A percentile compares a stretch with the other conserved stretches of the same genome.
phyloP scores from a whole-genome alignment of 92 coral and sea anemone species.

The Nematostella vectensis region DNA sequence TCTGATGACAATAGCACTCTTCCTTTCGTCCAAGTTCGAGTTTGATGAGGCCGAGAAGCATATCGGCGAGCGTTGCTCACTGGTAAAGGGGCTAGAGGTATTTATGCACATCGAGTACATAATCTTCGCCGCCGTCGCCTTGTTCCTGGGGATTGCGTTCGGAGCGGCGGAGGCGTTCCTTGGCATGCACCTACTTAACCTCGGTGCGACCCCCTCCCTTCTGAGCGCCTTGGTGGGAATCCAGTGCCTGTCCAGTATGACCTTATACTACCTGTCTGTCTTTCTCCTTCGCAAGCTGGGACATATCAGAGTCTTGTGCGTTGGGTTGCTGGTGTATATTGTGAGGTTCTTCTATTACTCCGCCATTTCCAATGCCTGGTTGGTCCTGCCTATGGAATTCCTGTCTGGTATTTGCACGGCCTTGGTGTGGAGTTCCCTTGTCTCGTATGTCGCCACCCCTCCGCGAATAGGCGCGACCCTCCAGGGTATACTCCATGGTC shows the following conservation, averaged over 20 bases:
- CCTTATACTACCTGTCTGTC: conserved; percentile 63
- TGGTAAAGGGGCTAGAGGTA: conserved; percentile 52
- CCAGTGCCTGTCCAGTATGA: conserved; percentile 70
- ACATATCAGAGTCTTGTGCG: conserved; percentile 51
- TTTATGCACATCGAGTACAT: conserved; percentile 65
- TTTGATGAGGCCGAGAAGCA: conserved; percentile 51
- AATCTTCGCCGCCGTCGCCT: conserved; percentile 52
- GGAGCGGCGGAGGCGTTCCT: conserved; percentile 73
- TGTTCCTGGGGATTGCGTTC: conserved; percentile 64
- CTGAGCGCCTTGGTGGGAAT: conserved; percentile 73
- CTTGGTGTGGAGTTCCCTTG: conserved; percentile 82
- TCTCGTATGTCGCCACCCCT: conserved; percentile 83
- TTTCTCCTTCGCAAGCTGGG: conserved; percentile 67
- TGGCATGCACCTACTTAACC: conserved; percentile 62
- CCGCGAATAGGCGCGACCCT: too few relatives aligned
- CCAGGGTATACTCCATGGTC: conserved; percentile 83
- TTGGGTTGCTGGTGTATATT: conserved; percentile 57
- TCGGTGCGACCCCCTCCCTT: conserved; percentile 82
- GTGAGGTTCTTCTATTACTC: conserved; percentile 83
- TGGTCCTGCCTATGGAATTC: too few relatives aligned
- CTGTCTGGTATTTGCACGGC: conserved; percentile 84
- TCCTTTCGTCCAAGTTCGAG: conserved; percentile 70
- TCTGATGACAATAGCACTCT: conserved; percentile 70
- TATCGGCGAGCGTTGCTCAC: conserved; percentile 48
- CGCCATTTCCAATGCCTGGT: conserved; percentile 74